These are phyloP conservation scores for Puffinus mauretanicus DNA, from an alignment of 2,113 vertebrate genomes.

Conservation along the genomic window DNA sequence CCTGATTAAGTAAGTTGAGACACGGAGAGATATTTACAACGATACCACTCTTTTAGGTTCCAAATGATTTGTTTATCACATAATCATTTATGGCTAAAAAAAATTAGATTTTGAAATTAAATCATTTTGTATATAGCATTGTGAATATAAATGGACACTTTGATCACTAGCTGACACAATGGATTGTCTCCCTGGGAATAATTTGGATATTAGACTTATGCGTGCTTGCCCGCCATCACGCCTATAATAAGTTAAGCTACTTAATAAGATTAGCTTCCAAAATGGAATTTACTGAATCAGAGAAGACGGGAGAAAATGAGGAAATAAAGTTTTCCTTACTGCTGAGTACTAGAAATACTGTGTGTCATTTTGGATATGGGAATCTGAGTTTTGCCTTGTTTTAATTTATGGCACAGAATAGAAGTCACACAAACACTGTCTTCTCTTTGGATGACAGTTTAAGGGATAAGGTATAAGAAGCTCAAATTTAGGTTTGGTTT, in stretches of 20 bases:
- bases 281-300: conserved; percentile 5
- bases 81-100: neutral
- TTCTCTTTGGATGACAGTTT: neutral
- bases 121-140: neutral
- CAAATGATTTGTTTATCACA: neutral
- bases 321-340: neutral
- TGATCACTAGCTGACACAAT: neutral
- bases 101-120: neutral
- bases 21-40: neutral
- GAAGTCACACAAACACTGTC: neutral
- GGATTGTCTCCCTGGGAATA: neutral
- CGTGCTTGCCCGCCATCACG: neutral
- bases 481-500: neutral
- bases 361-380: neutral
- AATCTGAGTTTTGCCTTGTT: neutral
- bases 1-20: neutral
- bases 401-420: neutral
- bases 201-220: neutral
- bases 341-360: neutral
- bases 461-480: neutral
- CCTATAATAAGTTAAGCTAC: neutral
- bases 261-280: conserved; percentile 25
- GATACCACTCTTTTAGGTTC: neutral
- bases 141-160: neutral
- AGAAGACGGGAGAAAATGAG: neutral